These are phyloP conservation scores for Bucorvus abyssinicus DNA, from an alignment of 2,797 vertebrate species.

Conservation along the genomic window DNA sequence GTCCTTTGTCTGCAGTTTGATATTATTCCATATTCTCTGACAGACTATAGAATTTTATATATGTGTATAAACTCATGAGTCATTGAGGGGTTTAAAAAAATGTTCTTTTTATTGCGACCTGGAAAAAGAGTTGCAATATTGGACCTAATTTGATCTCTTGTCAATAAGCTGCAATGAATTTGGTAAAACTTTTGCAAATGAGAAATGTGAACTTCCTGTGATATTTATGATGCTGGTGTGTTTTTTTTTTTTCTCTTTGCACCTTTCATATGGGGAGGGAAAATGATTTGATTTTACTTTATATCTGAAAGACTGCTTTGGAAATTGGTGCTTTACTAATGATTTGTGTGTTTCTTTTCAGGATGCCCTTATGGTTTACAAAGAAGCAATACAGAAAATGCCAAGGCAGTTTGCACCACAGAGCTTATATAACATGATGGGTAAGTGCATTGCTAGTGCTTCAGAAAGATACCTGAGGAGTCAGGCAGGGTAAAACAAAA, in stretches of 20 bases:
- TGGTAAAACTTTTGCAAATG: neutral
- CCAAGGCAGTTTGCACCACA: conserved; percentile 98
- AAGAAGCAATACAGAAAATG: conserved; percentile 98
- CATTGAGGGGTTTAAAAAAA: neutral
- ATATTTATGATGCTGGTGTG: neutral
- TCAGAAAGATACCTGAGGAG: neutral
- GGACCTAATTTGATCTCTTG: neutral
- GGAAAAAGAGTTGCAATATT: neutral
- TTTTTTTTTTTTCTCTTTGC: neutral
- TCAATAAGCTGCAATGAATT: neutral
- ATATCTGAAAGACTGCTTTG: neutral
- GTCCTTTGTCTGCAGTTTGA: neutral
- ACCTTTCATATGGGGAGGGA: neutral
- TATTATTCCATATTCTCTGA: neutral
- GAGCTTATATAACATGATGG: conserved; percentile 99
- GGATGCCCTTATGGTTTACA: conserved; percentile 94
- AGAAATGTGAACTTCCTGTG: neutral
- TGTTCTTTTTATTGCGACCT: neutral
- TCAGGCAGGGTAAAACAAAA: neutral
- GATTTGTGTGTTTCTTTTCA: conserved; percentile 67
- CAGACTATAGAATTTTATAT: neutral
- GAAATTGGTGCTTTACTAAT: neutral
- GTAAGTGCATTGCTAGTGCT: conserved; percentile 78
- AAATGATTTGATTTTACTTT: conserved; percentile 11
- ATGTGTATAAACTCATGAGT: neutral